These are phyloP conservation scores for Tiliacea citrago DNA, from an alignment of 2,888 invertebrate genomes.

Conservation along the genomic window DNA sequence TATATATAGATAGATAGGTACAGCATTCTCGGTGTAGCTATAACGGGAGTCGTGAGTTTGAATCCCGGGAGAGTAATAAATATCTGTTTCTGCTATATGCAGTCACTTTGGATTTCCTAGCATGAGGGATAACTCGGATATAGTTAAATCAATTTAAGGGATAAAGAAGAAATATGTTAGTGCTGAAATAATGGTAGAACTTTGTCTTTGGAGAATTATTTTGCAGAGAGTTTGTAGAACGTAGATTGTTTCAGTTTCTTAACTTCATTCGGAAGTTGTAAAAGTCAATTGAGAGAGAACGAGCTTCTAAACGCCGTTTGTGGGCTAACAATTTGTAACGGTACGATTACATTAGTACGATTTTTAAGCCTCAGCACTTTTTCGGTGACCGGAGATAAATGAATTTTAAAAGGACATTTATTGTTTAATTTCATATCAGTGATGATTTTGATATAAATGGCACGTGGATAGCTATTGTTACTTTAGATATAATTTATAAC, in stretches of 20 bases:
- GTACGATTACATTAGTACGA: constrained; percentile 17
- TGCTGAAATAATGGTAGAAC: constrained; percentile 43
- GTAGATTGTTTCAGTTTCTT: constrained; percentile 54
- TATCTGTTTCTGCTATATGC: constrained; percentile 62
- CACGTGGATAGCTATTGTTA: not conserved
- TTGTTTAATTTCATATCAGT: not conserved
- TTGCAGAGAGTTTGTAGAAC: constrained; percentile 37
- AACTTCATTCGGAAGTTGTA: constrained; percentile 53
- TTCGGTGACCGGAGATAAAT: not conserved
- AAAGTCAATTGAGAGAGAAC: constrained; percentile 54
- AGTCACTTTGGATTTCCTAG: constrained; percentile 63
- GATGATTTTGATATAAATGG: not conserved
- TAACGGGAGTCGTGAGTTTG: constrained; percentile 55
- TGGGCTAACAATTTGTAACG: constrained; percentile 44
- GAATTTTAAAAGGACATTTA: constrained; percentile 11
- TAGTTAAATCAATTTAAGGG: constrained; percentile 59
- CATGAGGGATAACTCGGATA: constrained; percentile 52
- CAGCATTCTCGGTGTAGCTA: constrained; percentile 35
- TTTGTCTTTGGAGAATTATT: constrained; percentile 47
- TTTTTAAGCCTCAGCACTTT: constrained; percentile 3
- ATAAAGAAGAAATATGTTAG: constrained; percentile 47
- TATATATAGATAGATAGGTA: constrained; percentile 23
- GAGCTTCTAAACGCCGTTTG: constrained; percentile 48
- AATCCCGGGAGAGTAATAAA: constrained; percentile 61
- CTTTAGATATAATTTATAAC: not conserved